Evolutionary conservation across 2,113 vertebrate species (phyloP).

Genomic region (Hemicordylus capensis): DNA sequence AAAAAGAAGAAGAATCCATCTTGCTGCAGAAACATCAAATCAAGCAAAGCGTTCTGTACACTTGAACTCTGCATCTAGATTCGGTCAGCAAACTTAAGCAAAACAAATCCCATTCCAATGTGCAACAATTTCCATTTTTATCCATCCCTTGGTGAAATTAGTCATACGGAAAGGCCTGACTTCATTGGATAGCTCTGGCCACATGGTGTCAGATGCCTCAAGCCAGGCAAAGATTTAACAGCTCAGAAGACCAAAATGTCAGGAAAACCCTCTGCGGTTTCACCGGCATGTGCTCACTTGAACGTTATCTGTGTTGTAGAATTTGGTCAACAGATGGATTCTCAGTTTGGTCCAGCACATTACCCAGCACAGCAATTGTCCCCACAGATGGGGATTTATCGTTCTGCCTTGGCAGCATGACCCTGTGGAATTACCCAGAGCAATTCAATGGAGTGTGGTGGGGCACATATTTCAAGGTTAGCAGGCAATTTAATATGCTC

Average conservation of each 20-base stretch:
- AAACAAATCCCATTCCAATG: neutral
- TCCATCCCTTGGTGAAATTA: constrained; percentile 18
- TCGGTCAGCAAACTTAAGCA: neutral
- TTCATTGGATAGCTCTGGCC: neutral
- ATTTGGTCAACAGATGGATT: constrained; percentile 30
- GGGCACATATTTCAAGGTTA: neutral
- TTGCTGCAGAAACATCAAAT: neutral
- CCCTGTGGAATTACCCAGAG: neutral
- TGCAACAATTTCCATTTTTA: neutral
- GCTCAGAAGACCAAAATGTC: constrained; percentile 26
- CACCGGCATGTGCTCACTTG: constrained; percentile 7
- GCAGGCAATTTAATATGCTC: too few relatives aligned
- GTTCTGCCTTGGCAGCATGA: neutral
- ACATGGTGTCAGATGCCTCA: constrained; percentile 24
- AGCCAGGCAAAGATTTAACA: constrained; percentile 24
- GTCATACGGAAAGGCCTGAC: neutral
- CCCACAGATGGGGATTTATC: constrained; percentile 15
- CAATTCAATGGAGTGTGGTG: constrained; percentile 4
- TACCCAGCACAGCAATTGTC: constrained; percentile 25
- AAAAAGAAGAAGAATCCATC: neutral
- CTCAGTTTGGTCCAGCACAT: constrained; percentile 19
- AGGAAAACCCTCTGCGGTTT: neutral
- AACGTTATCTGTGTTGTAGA: constrained; percentile 10
- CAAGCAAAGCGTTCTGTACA: neutral
- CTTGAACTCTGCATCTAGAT: neutral